Evolutionary conservation across 2,888 invertebrate species (phyloP).

Genomic region (Drosophila barbarae): DNA sequence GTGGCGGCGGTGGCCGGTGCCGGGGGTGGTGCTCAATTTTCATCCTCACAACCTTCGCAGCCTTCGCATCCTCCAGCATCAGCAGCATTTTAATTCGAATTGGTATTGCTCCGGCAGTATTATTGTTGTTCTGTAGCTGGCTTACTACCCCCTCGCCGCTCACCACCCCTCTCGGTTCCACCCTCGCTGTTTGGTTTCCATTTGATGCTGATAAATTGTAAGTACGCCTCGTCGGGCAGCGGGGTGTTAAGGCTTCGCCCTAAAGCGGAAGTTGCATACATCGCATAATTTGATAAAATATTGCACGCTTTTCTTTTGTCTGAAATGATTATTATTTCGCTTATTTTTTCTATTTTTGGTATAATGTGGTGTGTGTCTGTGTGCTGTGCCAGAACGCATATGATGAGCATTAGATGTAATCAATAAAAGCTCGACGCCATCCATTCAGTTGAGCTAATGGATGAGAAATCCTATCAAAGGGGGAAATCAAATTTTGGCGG

Average conservation of each 20-base stretch:
- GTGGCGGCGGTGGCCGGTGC: slow-evolving; percentile 30
- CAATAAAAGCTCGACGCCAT: slow-evolving; percentile 52
- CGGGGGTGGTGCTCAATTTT: slow-evolving; percentile 52
- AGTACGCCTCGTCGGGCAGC: slow-evolving; percentile 55
- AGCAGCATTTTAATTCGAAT: slow-evolving; percentile 73
- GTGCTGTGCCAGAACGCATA: slow-evolving; percentile 35
- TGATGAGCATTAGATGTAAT: slow-evolving; percentile 66
- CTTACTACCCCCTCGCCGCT: slow-evolving; percentile 25
- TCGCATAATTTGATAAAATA: slow-evolving; percentile 71
- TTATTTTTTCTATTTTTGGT: slow-evolving; percentile 18
- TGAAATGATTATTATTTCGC: slow-evolving; percentile 44
- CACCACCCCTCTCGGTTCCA: slow-evolving; percentile 18
- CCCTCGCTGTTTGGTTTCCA: slow-evolving; percentile 65
- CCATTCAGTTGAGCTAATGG: slow-evolving; percentile 43
- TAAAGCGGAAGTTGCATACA: slow-evolving; percentile 60
- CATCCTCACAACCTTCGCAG: slow-evolving; percentile 11
- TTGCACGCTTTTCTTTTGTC: slow-evolving; percentile 57
- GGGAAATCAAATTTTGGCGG: slow-evolving; percentile 32
- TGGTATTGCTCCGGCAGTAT: slow-evolving; percentile 64
- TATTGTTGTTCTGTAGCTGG: slow-evolving; percentile 55
- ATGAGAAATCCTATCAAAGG: slow-evolving; percentile 44
- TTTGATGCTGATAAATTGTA: slow-evolving; percentile 74
- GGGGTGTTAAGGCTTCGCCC: slow-evolving; percentile 59
- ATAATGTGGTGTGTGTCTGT: slow-evolving; percentile 3
- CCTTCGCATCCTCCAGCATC: slow-evolving; percentile 29